Percentiles rank a stretch among this genome's conserved stretches.
phyloP scores from a whole-genome alignment of 2,113 vertebrate species.

The Passer domesticus region DNA sequence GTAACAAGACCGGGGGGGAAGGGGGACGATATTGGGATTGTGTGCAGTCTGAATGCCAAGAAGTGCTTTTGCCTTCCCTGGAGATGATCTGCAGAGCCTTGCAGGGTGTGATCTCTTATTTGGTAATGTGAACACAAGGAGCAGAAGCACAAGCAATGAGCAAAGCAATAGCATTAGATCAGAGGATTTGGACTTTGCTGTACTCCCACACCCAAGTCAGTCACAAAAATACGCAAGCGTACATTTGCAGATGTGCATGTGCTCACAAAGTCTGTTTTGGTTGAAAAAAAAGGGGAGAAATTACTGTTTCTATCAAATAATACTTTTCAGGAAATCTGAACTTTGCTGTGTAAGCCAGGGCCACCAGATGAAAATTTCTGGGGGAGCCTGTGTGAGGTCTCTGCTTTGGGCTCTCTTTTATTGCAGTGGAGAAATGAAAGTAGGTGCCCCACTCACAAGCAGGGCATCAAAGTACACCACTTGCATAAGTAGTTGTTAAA shows the following conservation, averaged over 20 bases:
- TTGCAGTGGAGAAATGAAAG: neutral
- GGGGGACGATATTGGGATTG: neutral
- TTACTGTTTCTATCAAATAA: neutral
- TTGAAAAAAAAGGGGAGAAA: neutral
- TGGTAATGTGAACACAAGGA: conserved; percentile 30
- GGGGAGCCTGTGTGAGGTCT: neutral
- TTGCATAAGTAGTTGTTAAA: neutral
- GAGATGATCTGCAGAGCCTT: conserved; percentile 6
- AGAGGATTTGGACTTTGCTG: conserved; percentile 35
- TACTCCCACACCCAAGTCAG: conserved; percentile 41
- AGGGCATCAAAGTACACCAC: neutral
- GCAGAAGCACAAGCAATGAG: conserved; percentile 21
- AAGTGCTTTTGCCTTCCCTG: conserved; percentile 9
- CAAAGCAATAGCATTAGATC: conserved; percentile 40
- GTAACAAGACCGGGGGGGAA: neutral
- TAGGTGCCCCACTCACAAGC: neutral
- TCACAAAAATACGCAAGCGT: neutral
- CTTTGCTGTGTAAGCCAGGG: neutral
- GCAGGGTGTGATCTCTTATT: conserved; percentile 51
- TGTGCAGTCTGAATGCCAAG: neutral
- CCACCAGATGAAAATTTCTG: neutral
- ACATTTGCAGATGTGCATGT: neutral
- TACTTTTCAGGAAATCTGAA: neutral
- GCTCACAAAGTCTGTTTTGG: neutral
- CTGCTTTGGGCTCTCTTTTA: neutral